A percentile compares a stretch with the other conserved stretches of the same genome.
These are phyloP conservation scores for Pachyseris speciosa DNA, from an alignment of 64 coral and sea anemone genomes.

Conservation along the genomic window DNA sequence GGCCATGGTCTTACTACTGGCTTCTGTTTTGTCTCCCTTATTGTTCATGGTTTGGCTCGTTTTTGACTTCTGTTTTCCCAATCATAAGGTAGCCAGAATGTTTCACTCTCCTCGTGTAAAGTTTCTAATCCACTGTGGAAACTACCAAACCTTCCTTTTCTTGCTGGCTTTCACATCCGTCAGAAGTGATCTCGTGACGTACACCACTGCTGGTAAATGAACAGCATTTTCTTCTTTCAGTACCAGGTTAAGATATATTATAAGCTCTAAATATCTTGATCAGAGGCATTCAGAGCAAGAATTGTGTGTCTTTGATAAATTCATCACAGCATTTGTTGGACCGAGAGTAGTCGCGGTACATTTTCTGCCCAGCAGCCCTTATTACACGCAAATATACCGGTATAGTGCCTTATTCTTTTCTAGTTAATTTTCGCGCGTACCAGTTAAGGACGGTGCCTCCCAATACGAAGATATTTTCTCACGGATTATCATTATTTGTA, in stretches of 20 bases:
- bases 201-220: background rate
- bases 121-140: background rate
- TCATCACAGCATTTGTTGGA: too few species aligned
- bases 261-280: too few species aligned
- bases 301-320: too few species aligned
- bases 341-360: too few species aligned
- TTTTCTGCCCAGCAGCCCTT: too few species aligned
- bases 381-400: too few species aligned
- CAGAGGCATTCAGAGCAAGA: too few species aligned
- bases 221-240: background rate
- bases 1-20: background rate
- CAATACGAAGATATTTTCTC: too few species aligned
- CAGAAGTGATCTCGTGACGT: background rate
- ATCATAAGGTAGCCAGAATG: slow-evolving; percentile 17
- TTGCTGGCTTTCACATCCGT: background rate
- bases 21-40: background rate
- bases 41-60: background rate
- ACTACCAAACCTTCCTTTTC: slow-evolving; percentile 2
- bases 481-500: too few species aligned
- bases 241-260: fast-evolving
- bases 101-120: background rate
- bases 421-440: too few species aligned
- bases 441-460: too few species aligned
- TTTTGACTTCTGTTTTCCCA: background rate
- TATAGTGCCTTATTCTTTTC: too few species aligned